Evolutionary conservation across 1,140 invertebrate genomes (phyloP), one percentile per base, ranked within the genome.

Genomic region (Hyphantria cunea): DNA sequence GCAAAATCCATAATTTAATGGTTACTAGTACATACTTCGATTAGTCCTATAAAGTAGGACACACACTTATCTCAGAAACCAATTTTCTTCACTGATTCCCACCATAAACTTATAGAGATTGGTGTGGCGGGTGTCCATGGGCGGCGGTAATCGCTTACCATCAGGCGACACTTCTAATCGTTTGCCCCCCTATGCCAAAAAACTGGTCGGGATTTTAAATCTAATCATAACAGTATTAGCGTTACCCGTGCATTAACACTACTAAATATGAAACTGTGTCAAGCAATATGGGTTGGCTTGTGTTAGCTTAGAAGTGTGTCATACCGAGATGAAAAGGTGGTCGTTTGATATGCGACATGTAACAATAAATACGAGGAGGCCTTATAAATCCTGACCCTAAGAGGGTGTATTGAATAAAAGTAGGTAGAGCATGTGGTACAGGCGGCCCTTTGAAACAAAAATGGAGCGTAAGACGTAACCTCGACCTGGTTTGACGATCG

Each of bases 381-480:
- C 34, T 49, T 49, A 58, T 39, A 37, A 49, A 58, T 56, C 44
- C 42, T 58, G 55, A 58, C 55, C 55, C 45, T 58, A 41, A 17
- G 10, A 33, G 31, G 34, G 41, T 44, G 12, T 25, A 58, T 58
- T 58, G 55, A 58, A 58, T 58, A 31, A 58, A 58, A 58, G 55
- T 58, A 33, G 55, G 55, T 33, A 34, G 33, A 58, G 39, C 55
- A 58, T 49, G 55, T 49, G 41, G 41, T 13, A 49, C 55, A 25
- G 33, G 32, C 33, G 45, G 55, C 45, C 55, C 55, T 58, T 58
- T 58, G 55, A 58, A 44, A 33, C 15, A 31, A 58, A 58, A 58
- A 49, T 58, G 33, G 55, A 45, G 45, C 45, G 55, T 13, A 25
- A 39, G 45, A 49, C 44, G 45, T 48, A 44, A 31, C 34, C 55